These are phyloP conservation scores for Leucoraja ocellata DNA, from an alignment of 2,797 vertebrate species.

Conservation along the genomic window DNA sequence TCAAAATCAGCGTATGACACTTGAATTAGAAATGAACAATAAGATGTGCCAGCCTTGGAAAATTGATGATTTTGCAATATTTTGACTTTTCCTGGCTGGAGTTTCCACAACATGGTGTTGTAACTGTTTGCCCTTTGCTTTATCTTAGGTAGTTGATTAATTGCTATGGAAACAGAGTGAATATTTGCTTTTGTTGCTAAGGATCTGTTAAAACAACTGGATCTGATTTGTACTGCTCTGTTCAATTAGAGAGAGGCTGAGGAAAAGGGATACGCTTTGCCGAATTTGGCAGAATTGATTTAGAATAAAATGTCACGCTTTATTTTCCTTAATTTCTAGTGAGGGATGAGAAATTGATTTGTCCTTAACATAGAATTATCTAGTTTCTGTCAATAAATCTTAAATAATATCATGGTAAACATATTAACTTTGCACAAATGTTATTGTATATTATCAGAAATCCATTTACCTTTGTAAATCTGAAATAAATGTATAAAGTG, in stretches of 20 bases:
- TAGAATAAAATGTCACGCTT: neutral
- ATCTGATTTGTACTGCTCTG: conserved; percentile 43
- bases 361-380: neutral
- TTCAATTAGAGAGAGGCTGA: conserved; percentile 7
- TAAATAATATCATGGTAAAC: neutral
- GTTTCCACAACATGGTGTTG: neutral
- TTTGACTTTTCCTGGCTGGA: neutral
- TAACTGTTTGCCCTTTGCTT: neutral
- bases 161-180: conserved; percentile 54
- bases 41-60: neutral
- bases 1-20: neutral
- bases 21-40: neutral
- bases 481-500: neutral
- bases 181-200: conserved; percentile 54
- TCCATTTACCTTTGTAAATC: neutral
- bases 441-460: neutral
- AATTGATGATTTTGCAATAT: neutral
- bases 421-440: neutral
- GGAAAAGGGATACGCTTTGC: conserved; percentile 5
- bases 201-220: conserved; percentile 52
- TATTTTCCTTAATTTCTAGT: conserved; percentile 16
- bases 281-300: neutral
- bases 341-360: neutral
- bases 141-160: conserved; percentile 40
- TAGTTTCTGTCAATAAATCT: neutral